A percentile compares a stretch with the other conserved stretches of the same genome.
Conservation (phyloP, 2,888 invertebrate species). For the Scaptodrosophila latifasciaeformis region DNA sequence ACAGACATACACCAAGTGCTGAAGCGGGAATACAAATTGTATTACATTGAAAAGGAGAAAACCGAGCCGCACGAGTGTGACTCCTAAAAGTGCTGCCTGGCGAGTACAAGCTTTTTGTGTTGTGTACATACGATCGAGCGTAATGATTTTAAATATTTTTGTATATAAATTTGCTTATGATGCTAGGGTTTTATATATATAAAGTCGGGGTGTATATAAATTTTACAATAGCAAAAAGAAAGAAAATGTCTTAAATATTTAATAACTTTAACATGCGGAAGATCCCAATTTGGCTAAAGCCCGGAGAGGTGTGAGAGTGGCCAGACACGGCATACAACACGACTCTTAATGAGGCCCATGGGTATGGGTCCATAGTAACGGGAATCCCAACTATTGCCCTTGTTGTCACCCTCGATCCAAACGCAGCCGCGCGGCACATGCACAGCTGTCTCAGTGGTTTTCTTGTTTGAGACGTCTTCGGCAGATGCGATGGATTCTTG, state of each 20-base stretch:
- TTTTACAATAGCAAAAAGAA: no score
- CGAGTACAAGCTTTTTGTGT: no score
- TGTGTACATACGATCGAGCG: no score
- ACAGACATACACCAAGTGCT: slow-evolving; percentile 74
- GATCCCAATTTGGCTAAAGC: slow-evolving; percentile 17
- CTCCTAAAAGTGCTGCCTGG: no score
- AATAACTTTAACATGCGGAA: no score
- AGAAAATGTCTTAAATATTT: no score
- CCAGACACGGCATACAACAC: slow-evolving; percentile 89
- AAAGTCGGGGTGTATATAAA: no score
- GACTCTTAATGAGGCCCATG: slow-evolving; percentile 86
- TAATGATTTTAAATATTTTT: no score
- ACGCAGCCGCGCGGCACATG: slow-evolving; percentile 89
- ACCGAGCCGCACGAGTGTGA: no score
- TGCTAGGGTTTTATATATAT: no score
- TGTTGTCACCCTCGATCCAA: slow-evolving; percentile 95
- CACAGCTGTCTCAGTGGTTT: slow-evolving; percentile 56
- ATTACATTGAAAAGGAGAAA: slow-evolving; percentile 62
- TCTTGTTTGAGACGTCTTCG: not conserved
- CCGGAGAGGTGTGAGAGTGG: slow-evolving; percentile 75
- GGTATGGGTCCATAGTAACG: slow-evolving; percentile 92
- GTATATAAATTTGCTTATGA: no score
- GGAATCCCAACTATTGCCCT: slow-evolving; percentile 89
- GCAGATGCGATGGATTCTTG: no score
- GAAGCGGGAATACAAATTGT: slow-evolving; percentile 70